phyloP scores from a whole-genome alignment of 2,113 vertebrate genomes.

The Leuciscus idus region DNA sequence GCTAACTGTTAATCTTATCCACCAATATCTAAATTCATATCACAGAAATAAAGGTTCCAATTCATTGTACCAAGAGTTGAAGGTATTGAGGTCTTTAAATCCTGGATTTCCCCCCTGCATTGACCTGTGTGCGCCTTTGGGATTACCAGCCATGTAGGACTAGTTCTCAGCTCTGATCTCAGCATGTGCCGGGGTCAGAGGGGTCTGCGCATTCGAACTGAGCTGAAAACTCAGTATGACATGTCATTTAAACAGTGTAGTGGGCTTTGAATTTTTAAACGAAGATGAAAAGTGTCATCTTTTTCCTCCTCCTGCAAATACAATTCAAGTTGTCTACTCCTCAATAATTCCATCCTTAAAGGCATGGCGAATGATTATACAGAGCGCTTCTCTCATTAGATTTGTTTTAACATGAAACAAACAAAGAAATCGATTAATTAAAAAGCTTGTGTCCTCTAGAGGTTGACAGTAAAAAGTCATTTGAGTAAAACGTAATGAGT shows the following conservation, averaged over 20 bases:
- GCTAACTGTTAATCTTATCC: background rate
- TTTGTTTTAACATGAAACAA: constrained; percentile 58
- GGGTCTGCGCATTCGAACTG: constrained; percentile 51
- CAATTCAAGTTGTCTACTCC: constrained; percentile 58
- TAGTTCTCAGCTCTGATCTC: constrained; percentile 61
- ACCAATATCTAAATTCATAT: background rate
- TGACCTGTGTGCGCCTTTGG: constrained; percentile 57
- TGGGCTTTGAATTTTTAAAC: constrained; percentile 42
- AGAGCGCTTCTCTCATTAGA: constrained; percentile 60
- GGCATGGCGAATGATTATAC: constrained; percentile 62
- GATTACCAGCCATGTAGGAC: constrained; percentile 51
- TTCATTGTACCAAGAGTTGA: background rate
- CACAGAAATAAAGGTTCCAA: background rate
- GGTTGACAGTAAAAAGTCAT: constrained; percentile 66
- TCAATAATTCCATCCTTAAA: constrained; percentile 63
- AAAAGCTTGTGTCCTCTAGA: constrained; percentile 58
- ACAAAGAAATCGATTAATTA: constrained; percentile 67
- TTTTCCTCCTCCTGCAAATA: constrained; percentile 49
- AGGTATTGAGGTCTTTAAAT: constrained; percentile 9
- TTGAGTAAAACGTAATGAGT: background rate
- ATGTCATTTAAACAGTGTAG: constrained; percentile 58
- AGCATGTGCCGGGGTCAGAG: constrained; percentile 56
- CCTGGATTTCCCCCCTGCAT: constrained; percentile 21
- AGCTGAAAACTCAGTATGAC: constrained; percentile 43
- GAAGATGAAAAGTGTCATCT: constrained; percentile 43